Conservation (phyloP, 2,888 invertebrate genomes). For the Urechis unicinctus region DNA sequence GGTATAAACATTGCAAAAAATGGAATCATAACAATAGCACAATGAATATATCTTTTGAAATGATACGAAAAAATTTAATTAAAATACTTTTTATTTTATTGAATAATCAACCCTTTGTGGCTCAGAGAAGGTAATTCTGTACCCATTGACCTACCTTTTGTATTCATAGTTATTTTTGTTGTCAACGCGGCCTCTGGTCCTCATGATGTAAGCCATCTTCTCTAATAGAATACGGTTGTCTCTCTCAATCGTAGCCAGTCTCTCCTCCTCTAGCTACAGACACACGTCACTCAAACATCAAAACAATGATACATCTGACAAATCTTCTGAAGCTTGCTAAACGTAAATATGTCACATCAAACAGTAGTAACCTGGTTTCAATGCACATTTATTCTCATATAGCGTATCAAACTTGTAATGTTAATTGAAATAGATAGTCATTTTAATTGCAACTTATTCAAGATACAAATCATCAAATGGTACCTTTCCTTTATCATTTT, state of each 20-base stretch:
- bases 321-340: not conserved
- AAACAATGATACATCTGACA: too few species aligned
- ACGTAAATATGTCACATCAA: not conserved
- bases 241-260: constrained; percentile 47
- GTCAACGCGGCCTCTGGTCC: constrained; percentile 46
- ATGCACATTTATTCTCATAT: not conserved
- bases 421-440: too few species aligned
- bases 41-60: not conserved
- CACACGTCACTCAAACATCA: too few species aligned
- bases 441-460: too few species aligned
- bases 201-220: constrained; percentile 50
- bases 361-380: too few species aligned
- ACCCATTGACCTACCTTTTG: constrained; percentile 34
- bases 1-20: too few species aligned
- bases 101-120: too few species aligned
- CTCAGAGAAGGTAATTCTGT: not conserved
- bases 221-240: constrained; percentile 49
- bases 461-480: too few species aligned
- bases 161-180: constrained; percentile 47
- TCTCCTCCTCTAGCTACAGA: constrained; percentile 46
- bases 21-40: not conserved
- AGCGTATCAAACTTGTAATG: too few species aligned
- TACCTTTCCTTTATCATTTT: too few species aligned
- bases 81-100: too few species aligned
- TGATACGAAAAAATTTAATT: too few species aligned